Conservation (phyloP, 1,140 invertebrate genomes). For the Zaprionus kolodkinae region DNA sequence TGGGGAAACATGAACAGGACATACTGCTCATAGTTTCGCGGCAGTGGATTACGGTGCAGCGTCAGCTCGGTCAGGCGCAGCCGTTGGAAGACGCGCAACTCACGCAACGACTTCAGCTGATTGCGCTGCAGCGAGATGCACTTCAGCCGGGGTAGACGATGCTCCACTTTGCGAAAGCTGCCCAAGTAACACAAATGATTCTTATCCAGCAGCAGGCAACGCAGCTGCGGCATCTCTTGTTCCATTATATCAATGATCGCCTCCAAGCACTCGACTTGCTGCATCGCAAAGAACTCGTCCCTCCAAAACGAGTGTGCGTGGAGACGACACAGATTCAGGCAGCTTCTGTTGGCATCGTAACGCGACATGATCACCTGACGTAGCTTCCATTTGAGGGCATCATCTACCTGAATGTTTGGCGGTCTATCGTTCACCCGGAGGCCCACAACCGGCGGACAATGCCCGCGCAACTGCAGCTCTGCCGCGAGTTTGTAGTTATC, state of each 20-base stretch:
- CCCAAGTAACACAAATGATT: conserved; percentile 38
- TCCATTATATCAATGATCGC: conserved; percentile 29
- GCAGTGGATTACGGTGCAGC: conserved; percentile 36
- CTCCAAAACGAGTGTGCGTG: conserved; percentile 11
- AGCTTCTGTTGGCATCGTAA: conserved; percentile 11
- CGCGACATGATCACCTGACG: conserved; percentile 26
- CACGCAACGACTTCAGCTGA: conserved; percentile 7
- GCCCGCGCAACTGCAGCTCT: conserved; percentile 13
- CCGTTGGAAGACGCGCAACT: conserved; percentile 22
- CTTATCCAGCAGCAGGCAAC: conserved; percentile 37
- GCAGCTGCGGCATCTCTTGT: conserved; percentile 32
- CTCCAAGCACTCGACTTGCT: conserved; percentile 31
- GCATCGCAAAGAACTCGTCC: conserved; percentile 42
- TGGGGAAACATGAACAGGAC: conserved; percentile 28
- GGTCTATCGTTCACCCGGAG: conserved; percentile 34
- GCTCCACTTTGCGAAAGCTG: conserved; percentile 33
- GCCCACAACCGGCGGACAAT: conserved; percentile 2
- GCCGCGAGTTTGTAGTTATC: conserved; percentile 37
- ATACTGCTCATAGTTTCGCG: conserved; percentile 32
- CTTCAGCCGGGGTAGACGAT: conserved; percentile 19
- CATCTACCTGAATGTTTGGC: conserved; percentile 24
- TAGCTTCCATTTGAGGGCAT: conserved; percentile 12
- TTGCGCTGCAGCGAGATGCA: conserved; percentile 48
- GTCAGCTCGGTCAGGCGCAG: conserved; percentile 33
- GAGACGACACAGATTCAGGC: conserved; percentile 42